Evolutionary conservation across 2,888 invertebrate genomes (phyloP).

Genomic region (Tuta absoluta): DNA sequence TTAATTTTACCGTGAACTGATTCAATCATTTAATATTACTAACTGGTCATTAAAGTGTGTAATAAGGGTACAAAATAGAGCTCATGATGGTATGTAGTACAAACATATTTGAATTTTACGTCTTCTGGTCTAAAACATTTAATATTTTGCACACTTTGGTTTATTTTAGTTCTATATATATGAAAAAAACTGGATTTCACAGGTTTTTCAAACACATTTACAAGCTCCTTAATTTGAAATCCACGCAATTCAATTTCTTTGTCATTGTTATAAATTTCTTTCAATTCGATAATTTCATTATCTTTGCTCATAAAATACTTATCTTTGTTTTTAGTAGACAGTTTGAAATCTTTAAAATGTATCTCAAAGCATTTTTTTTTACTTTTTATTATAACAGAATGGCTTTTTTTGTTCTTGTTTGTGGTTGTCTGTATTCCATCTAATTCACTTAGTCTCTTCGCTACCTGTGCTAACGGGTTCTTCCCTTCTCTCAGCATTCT

Average conservation of each 20-base stretch:
- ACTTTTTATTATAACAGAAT: slow-evolving; percentile 13
- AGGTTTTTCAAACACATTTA: slow-evolving; percentile 21
- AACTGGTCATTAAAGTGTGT: slow-evolving; percentile 6
- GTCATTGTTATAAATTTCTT: not conserved
- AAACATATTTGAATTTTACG: slow-evolving; percentile 27
- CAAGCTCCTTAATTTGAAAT: slow-evolving; percentile 6
- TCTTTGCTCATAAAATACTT: slow-evolving; percentile 23
- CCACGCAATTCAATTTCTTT: slow-evolving; percentile 14
- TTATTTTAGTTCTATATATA: slow-evolving; percentile 19
- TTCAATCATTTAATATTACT: not conserved
- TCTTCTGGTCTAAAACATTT: slow-evolving; percentile 14
- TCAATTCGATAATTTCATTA: slow-evolving; percentile 16
- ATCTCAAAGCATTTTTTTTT: slow-evolving; percentile 2
- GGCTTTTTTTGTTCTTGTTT: not conserved
- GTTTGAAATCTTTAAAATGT: slow-evolving; percentile 21
- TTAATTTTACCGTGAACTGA: not conserved
- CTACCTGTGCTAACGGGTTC: slow-evolving; percentile 33
- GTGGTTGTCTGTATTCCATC: not conserved
- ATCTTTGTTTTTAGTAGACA: slow-evolving; percentile 23
- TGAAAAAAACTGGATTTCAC: slow-evolving; percentile 16
- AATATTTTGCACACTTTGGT: not conserved
- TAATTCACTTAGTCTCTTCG: slow-evolving; percentile 30
- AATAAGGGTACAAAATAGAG: slow-evolving; percentile 28
- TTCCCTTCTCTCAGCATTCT: slow-evolving; percentile 32
- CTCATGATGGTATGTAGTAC: slow-evolving; percentile 21